Conservation (phyloP, 64 coral and sea anemone genomes). For the Actinia tenebrosa region DNA sequence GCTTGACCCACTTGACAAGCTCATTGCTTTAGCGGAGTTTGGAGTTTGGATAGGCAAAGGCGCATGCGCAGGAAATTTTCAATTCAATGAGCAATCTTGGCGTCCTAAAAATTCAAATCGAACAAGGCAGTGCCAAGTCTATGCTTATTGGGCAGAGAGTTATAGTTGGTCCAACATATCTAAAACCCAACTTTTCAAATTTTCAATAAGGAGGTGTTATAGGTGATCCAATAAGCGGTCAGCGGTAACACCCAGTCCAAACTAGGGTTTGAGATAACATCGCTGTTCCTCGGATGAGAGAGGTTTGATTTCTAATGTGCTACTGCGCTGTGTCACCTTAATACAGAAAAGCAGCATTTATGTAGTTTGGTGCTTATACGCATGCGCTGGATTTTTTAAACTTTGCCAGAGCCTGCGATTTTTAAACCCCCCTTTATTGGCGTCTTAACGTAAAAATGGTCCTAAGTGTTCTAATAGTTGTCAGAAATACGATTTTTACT, state of each 20-base stretch:
- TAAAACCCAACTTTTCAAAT: neutral
- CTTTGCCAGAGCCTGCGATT: neutral
- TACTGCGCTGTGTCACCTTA: neutral
- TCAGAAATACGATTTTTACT: no score
- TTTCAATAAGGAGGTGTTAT: neutral
- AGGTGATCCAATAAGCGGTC: neutral
- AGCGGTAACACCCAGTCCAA: neutral
- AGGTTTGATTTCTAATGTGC: neutral
- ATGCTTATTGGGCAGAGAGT: neutral
- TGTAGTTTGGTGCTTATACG: neutral
- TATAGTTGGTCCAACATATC: neutral
- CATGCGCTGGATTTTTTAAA: neutral
- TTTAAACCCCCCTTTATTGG: neutral
- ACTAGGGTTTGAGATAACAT: neutral
- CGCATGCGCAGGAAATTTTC: neutral
- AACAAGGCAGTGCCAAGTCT: neutral
- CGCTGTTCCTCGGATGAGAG: neutral
- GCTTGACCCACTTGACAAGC: neutral
- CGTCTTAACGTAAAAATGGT: neutral
- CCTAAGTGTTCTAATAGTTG: no score
- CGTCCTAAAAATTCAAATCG: neutral
- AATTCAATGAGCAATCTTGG: neutral
- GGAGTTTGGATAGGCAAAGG: neutral
- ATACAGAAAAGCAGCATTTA: neutral
- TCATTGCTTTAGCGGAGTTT: neutral